Base-by-base conservation (phyloP, 2,113 vertebrate genomes). In the Malurus cyaneus region DNA sequence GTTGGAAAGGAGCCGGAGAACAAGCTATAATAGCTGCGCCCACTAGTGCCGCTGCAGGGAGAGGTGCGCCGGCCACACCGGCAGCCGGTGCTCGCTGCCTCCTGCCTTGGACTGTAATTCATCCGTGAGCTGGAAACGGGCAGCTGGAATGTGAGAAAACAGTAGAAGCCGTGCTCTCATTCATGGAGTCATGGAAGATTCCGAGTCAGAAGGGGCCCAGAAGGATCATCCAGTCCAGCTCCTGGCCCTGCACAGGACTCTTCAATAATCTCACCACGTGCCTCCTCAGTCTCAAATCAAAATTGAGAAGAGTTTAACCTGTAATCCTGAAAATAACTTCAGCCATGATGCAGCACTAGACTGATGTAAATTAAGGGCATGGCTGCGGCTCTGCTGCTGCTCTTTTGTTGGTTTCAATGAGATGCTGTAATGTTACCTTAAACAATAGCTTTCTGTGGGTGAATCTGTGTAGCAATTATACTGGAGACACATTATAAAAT, bases 391-490 rank as follows among this genome's bases (percentile, higher is more conserved):
- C 62, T 77, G 49, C 49, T 80, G 67, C 53, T 93, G 60, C 86
- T 59, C 57, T 93, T 91, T 64, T 92, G 18, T 61, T 93, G 61
- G n/a, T 88, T 93, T 80, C 65, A 79, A 1, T 53, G 59, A 93
- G 66, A 59, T 92, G 86, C 47, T 89, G 52, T 71, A 89, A 77
- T 44, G 39, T 70, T 93, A 41, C 34, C 87, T 96, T 74, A 74
- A 96, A 96, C 86, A 96, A 64, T 88, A 85, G 83, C 26, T 95
- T 73, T 93, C 80, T 92, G 64, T 96, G 70, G 57, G 23, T 62
- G 61, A 73, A 53, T 78, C 28, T 39, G n/a, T 84, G 17, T 42
- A 89, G 74, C 46, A 54, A 9, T 80, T 85, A 83, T 49, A 50
- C 53, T 57, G 66, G 44, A 93, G 34, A 46, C 77, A 18, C 1